Evolutionary conservation across 2,797 vertebrate genomes (phyloP).

Genomic region (Phataginus tricuspis): DNA sequence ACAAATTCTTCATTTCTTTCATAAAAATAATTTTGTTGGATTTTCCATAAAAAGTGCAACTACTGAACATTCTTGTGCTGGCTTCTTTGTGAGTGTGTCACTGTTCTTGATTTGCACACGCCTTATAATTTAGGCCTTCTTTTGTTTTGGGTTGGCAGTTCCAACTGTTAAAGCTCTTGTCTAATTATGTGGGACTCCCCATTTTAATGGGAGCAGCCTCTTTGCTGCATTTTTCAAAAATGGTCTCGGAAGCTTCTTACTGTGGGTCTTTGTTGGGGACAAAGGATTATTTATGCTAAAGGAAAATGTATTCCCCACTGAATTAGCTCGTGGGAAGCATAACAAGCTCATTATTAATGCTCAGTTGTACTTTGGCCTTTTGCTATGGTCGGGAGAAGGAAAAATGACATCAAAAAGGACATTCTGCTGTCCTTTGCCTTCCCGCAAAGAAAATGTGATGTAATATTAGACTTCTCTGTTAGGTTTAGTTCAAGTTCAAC

Average conservation of each 20-base stretch:
- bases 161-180: conserved; percentile 83
- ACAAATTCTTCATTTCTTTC: conserved; percentile 33
- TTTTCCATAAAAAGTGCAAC: conserved; percentile 82
- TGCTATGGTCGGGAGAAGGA: conserved; percentile 73
- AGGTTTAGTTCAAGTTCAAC: conserved; percentile 58
- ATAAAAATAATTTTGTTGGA: conserved; percentile 70
- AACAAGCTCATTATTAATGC: conserved; percentile 84
- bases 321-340: conserved; percentile 85
- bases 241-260: conserved; percentile 85
- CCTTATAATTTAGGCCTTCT: conserved; percentile 82
- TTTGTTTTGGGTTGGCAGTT: conserved; percentile 87
- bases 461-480: not conserved
- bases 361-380: conserved; percentile 83
- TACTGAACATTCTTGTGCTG: conserved; percentile 84
- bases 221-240: conserved; percentile 82
- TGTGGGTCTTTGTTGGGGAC: conserved; percentile 82
- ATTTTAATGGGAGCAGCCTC: conserved; percentile 85
- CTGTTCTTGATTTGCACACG: conserved; percentile 81
- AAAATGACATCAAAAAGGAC: conserved; percentile 78
- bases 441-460: conserved; percentile 64
- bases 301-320: conserved; percentile 84
- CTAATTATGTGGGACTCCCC: conserved; percentile 84
- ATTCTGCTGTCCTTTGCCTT: conserved; percentile 17
- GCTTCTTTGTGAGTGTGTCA: conserved; percentile 84
- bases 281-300: conserved; percentile 88